Percentiles rank a stretch among this genome's conserved stretches.
phyloP scores from a whole-genome alignment of 2,113 vertebrate species.

The Cricetomys ansorgei region DNA sequence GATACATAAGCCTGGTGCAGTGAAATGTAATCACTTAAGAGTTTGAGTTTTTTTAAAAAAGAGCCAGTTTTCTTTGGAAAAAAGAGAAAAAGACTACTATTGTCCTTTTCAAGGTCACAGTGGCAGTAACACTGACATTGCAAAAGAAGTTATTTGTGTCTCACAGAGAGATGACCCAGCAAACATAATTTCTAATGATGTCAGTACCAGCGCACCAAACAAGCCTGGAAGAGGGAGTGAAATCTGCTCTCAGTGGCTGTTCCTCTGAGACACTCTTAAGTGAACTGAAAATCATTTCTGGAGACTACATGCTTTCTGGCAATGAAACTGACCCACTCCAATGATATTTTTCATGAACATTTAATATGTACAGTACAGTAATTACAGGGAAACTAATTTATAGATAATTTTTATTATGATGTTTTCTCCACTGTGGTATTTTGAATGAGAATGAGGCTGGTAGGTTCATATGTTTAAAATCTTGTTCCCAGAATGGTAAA shows the following conservation, averaged over 20 bases:
- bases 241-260: neutral
- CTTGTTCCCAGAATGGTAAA: neutral
- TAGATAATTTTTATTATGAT: neutral
- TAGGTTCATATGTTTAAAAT: neutral
- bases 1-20: neutral
- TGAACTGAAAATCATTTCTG: neutral
- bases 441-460: neutral
- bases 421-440: neutral
- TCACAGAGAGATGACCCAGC: neutral
- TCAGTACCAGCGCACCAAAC: neutral
- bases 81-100: neutral
- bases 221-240: neutral
- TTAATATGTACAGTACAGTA: neutral
- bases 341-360: neutral
- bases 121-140: neutral
- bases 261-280: neutral
- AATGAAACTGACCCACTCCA: neutral
- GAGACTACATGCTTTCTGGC: neutral
- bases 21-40: neutral
- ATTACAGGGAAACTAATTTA: neutral
- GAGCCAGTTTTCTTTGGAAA: neutral
- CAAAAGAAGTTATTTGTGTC: neutral
- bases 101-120: neutral
- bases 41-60: neutral
- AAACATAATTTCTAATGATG: neutral